Evolutionary conservation across 2,888 invertebrate species (phyloP).

Genomic region (Gymnoscelis rufifasciata): DNA sequence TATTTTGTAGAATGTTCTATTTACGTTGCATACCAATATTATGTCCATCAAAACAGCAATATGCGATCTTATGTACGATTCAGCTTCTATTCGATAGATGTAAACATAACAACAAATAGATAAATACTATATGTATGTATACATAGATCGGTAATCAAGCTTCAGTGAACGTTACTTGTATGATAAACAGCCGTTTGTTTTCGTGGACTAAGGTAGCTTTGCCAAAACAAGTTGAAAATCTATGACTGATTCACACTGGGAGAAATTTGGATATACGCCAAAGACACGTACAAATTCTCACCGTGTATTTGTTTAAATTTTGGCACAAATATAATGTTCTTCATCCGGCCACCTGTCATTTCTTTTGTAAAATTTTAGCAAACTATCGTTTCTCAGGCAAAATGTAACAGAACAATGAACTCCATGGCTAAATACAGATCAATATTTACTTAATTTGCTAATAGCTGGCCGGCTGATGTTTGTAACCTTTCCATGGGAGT

Average conservation of each 20-base stretch:
- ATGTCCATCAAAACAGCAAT: neutral
- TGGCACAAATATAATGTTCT: constrained; percentile 65
- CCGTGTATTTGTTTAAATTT: constrained; percentile 54
- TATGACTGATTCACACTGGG: constrained; percentile 55
- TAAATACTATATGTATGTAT: too few relatives aligned
- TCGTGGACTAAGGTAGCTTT: constrained; percentile 33
- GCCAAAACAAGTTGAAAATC: constrained; percentile 65
- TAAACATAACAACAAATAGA: too few relatives aligned
- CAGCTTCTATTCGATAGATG: neutral
- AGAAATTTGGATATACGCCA: constrained; percentile 66
- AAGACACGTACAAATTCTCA: constrained; percentile 50
- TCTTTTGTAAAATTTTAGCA: constrained; percentile 26
- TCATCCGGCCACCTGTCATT: constrained; percentile 55
- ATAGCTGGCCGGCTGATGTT: neutral
- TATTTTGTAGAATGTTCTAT: too few relatives aligned
- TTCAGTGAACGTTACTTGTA: neutral
- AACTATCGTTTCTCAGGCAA: neutral
- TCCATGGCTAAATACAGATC: neutral
- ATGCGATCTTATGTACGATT: neutral
- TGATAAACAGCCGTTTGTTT: constrained; percentile 8
- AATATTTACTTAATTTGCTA: neutral
- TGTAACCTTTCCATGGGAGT: neutral
- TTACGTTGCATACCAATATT: too few relatives aligned
- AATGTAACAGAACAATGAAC: too few relatives aligned
- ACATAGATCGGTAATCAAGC: neutral